Percentiles rank a stretch among this genome's conserved stretches.
Evolutionary conservation across 2,888 invertebrate genomes (phyloP).

Genomic region (Phytoseiulus persimilis): DNA sequence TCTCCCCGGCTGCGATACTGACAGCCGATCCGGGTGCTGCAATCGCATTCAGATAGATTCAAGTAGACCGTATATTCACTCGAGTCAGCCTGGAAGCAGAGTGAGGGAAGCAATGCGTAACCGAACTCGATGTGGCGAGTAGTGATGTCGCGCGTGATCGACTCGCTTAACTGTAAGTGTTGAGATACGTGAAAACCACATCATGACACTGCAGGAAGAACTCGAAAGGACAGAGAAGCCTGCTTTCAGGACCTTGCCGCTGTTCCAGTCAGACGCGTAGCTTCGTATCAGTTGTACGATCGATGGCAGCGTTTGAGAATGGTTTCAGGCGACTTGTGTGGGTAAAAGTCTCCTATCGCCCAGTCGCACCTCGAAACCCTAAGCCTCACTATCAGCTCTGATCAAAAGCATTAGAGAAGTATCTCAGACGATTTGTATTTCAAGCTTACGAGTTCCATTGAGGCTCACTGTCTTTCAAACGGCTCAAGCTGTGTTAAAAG

Average conservation of each 20-base stretch:
- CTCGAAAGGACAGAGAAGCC: not conserved
- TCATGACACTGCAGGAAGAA: too few relatives aligned
- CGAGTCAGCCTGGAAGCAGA: too few relatives aligned
- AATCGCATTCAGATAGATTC: too few relatives aligned
- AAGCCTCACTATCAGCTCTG: not conserved
- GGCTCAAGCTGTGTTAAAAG: too few relatives aligned
- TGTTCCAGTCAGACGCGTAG: not conserved
- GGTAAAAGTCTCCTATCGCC: not conserved
- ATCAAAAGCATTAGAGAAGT: not conserved
- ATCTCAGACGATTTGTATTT: not conserved
- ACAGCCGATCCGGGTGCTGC: too few relatives aligned
- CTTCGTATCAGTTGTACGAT: not conserved
- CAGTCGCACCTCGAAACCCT: not conserved
- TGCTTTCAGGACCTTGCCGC: not conserved
- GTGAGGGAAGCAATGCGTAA: too few relatives aligned
- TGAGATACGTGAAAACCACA: too few relatives aligned
- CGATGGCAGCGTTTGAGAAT: not conserved
- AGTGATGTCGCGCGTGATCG: too few relatives aligned
- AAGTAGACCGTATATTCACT: too few relatives aligned
- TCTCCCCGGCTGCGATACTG: too few relatives aligned
- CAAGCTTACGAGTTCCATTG: not conserved
- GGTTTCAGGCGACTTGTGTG: not conserved
- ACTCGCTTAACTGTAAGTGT: too few relatives aligned
- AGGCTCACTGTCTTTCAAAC: not conserved
- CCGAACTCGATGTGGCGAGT: too few relatives aligned